Conservation (phyloP, 2,888 invertebrate species). For the Perdita meconis region DNA sequence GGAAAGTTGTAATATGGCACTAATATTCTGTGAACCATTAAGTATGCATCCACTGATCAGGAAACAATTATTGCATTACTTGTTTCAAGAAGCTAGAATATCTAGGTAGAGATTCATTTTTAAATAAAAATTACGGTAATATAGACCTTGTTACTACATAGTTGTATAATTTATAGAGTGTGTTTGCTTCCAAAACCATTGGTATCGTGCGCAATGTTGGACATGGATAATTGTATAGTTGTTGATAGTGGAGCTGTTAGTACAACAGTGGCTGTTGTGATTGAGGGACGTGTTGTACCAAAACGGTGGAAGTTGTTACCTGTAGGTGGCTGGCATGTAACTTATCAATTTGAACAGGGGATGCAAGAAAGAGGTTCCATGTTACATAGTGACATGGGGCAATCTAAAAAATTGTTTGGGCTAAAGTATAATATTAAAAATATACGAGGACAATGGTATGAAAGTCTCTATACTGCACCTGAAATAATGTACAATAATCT, state of each 20-base stretch:
- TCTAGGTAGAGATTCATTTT: conserved; percentile 75
- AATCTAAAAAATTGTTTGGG: conserved; percentile 83
- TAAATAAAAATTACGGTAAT: neutral
- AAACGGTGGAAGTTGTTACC: conserved; percentile 81
- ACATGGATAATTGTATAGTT: conserved; percentile 83
- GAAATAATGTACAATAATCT: conserved; percentile 84
- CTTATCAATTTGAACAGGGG: conserved; percentile 83
- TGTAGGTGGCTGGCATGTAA: conserved; percentile 84
- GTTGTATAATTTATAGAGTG: conserved; percentile 70
- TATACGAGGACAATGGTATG: conserved; percentile 76
- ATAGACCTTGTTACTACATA: too few relatives aligned
- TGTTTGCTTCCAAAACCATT: conserved; percentile 83
- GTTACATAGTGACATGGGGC: conserved; percentile 81
- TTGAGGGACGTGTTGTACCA: conserved; percentile 82
- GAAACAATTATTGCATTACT: conserved; percentile 82
- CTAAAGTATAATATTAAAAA: conserved; percentile 82
- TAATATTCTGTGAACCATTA: conserved; percentile 83
- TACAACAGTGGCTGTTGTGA: conserved; percentile 83
- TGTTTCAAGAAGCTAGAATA: conserved; percentile 83
- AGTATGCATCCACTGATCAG: conserved; percentile 81
- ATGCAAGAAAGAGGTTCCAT: conserved; percentile 82
- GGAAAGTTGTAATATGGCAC: conserved; percentile 82
- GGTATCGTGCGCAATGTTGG: conserved; percentile 82
- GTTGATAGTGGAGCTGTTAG: conserved; percentile 84
- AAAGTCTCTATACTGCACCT: conserved; percentile 81